phyloP scores from a whole-genome alignment of 92 coral and sea anemone species.

The Phenganax stokvisi region DNA sequence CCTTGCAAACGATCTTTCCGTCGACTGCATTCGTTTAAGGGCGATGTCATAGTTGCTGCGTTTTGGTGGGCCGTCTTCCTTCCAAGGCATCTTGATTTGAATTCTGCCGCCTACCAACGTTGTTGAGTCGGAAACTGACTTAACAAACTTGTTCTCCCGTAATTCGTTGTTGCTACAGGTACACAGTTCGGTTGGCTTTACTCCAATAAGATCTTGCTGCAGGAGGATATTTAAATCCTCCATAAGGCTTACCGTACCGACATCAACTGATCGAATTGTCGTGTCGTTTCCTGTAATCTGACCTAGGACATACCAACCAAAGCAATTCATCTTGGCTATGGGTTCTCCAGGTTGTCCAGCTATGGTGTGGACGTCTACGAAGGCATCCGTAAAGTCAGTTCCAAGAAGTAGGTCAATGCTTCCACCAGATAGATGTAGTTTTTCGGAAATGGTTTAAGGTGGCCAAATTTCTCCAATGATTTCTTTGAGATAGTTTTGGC shows the following conservation, averaged over 20 bases:
- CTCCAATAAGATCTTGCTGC: slow-evolving; percentile 57
- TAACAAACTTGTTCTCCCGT: slow-evolving; percentile 52
- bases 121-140: slow-evolving; percentile 46
- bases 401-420: slow-evolving; percentile 50
- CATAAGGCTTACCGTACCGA: slow-evolving; percentile 44
- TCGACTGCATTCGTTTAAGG: slow-evolving; percentile 48
- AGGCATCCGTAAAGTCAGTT: slow-evolving; percentile 58
- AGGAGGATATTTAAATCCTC: slow-evolving; percentile 55
- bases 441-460: slow-evolving; percentile 34
- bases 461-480: slow-evolving; percentile 34
- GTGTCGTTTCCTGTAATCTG: slow-evolving; percentile 21
- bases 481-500: slow-evolving; percentile 49
- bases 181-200: slow-evolving; percentile 59
- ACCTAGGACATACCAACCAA: slow-evolving; percentile 63
- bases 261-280: slow-evolving; percentile 39
- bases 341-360: slow-evolving; percentile 52
- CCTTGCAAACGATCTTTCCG: slow-evolving; percentile 53
- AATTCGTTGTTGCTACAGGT: slow-evolving; percentile 48
- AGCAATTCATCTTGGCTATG: slow-evolving; percentile 52
- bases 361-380: slow-evolving; percentile 41
- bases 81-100: slow-evolving; percentile 56
- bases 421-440: slow-evolving; percentile 52
- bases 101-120: slow-evolving; percentile 48
- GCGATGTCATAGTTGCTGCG: slow-evolving; percentile 59
- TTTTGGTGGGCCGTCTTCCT: slow-evolving; percentile 56